Evolutionary conservation across 2,113 vertebrate genomes (phyloP).

Genomic region (Leptobrachium ailaonicum): DNA sequence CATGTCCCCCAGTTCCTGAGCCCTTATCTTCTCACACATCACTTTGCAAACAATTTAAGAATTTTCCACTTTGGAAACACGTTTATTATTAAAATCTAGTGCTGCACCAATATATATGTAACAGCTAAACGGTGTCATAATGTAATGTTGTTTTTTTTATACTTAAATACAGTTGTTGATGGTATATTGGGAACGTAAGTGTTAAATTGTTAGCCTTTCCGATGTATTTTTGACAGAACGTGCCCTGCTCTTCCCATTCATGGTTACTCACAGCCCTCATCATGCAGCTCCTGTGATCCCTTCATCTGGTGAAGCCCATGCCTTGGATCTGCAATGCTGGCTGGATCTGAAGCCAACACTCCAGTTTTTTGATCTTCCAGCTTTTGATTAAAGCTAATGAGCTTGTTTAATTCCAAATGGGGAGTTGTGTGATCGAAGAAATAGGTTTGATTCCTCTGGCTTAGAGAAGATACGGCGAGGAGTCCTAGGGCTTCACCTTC

Average conservation of each 20-base stretch:
- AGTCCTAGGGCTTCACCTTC: conserved; percentile 8
- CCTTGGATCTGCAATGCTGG: conserved; percentile 61
- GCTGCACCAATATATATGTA: no score
- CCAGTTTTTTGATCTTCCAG: conserved; percentile 93
- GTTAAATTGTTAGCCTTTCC: no score
- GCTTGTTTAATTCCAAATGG: conserved; percentile 96
- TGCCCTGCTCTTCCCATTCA: conserved; percentile 15
- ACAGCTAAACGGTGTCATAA: no score
- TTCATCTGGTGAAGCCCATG: conserved; percentile 88
- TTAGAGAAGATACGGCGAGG: conserved; percentile 82
- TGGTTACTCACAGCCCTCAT: conserved; percentile 5
- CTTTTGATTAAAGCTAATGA: conserved; percentile 98
- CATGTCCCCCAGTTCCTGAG: no score
- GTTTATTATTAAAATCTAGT: no score
- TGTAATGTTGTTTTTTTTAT: no score
- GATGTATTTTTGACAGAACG: conserved; percentile 3
- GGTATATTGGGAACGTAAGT: no score
- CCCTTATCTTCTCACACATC: no score
- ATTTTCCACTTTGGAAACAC: no score
- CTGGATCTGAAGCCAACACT: conserved; percentile 94
- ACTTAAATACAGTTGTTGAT: no score
- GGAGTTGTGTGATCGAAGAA: conserved; percentile 94
- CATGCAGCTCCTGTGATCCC: conserved; percentile 84
- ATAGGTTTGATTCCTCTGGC: conserved; percentile 97
- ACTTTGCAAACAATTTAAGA: no score